A percentile compares a stretch with the other conserved stretches of the same genome.
Conservation (phyloP, 2,797 vertebrate genomes). For the Trichosurus vulpecula region DNA sequence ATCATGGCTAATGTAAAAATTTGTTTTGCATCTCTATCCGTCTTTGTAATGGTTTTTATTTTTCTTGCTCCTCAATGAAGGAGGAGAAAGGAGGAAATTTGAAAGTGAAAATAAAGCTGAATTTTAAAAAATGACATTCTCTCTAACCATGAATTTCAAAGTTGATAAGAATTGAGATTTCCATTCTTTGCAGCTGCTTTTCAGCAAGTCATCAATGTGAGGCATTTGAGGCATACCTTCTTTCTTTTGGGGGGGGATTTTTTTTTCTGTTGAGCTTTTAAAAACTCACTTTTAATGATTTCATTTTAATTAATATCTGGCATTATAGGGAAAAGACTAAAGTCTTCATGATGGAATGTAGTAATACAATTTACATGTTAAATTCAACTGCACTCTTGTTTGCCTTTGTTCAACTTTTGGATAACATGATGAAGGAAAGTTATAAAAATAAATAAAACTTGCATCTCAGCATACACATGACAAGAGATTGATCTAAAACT, state of each 20-base stretch:
- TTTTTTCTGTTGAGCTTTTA: neutral
- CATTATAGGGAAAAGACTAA: neutral
- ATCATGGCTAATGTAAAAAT: neutral
- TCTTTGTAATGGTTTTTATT: neutral
- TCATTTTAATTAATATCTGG: neutral
- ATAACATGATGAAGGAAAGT: neutral
- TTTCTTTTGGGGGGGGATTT: neutral
- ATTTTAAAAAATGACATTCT: neutral
- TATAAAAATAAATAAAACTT: neutral
- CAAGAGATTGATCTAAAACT: neutral
- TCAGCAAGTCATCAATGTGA: too few species aligned
- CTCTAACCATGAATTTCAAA: neutral
- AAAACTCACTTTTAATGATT: neutral
- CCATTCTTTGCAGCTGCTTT: neutral
- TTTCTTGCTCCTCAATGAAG: neutral
- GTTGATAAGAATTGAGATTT: neutral
- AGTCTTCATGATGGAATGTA: neutral
- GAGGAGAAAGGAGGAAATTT: neutral
- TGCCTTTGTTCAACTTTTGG: neutral
- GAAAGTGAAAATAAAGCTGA: neutral
- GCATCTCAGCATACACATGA: neutral
- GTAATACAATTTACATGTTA: neutral
- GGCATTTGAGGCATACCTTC: neutral
- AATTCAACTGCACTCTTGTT: neutral
- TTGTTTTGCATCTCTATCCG: neutral